Percentiles rank a stretch among this genome's conserved stretches.
These are phyloP conservation scores for Corythaixoides concolor DNA, from an alignment of 2,113 vertebrate genomes.

Conservation along the genomic window DNA sequence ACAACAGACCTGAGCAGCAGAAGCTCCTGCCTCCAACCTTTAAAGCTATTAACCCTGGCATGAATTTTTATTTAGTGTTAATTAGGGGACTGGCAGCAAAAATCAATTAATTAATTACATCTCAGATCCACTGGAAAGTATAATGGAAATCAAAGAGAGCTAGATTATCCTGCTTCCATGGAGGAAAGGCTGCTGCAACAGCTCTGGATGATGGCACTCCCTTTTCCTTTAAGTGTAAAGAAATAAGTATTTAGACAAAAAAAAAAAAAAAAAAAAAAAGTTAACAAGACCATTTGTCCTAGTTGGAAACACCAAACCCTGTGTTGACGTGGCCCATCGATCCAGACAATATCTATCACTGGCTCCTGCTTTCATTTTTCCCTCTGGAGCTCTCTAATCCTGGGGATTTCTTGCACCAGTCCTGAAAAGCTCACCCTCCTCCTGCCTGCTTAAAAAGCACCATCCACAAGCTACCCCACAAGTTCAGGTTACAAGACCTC, in stretches of 20 bases:
- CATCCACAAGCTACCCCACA: background rate
- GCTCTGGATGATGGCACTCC: background rate
- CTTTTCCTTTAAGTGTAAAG: background rate
- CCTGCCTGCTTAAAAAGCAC: background rate
- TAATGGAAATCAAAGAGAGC: slow-evolving; percentile 50
- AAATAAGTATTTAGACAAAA: background rate
- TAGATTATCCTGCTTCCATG: background rate
- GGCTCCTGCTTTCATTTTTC: background rate
- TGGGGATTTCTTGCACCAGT: background rate
- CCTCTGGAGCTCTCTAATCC: background rate
- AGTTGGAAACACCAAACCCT: background rate
- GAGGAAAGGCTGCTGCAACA: slow-evolving; percentile 2
- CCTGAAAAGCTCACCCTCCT: background rate
- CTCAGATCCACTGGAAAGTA: slow-evolving; percentile 45
- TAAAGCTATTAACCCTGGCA: slow-evolving; percentile 61
- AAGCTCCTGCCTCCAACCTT: slow-evolving; percentile 51
- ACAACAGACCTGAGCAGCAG: background rate
- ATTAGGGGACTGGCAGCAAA: slow-evolving; percentile 56
- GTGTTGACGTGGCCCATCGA: background rate
- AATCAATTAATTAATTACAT: slow-evolving; percentile 71
- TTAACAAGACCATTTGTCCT: background rate
- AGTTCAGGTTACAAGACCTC: background rate
- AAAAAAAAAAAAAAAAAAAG: background rate
- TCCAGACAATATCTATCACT: background rate
- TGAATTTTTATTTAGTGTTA: slow-evolving; percentile 67